Evolutionary conservation across 2,888 invertebrate genomes (phyloP).

Genomic region (Silvanus unidentatus): DNA sequence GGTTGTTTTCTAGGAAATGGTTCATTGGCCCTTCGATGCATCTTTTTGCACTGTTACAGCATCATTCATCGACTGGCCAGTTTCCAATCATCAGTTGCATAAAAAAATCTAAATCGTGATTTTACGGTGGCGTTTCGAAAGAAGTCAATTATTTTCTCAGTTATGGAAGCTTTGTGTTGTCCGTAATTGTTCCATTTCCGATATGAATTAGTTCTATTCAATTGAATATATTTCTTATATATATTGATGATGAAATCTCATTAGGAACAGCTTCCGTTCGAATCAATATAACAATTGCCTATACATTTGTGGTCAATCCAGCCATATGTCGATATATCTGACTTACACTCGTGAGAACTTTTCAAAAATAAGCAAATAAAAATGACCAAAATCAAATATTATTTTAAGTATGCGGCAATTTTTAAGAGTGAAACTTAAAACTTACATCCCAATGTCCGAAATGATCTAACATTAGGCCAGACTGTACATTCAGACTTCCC

Average conservation of each 20-base stretch:
- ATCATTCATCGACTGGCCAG: constrained; percentile 3
- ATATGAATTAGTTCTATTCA: constrained; percentile 13
- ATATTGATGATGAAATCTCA: too few relatives aligned
- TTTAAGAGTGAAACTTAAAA: neutral
- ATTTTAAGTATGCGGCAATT: too few relatives aligned
- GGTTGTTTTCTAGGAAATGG: constrained; percentile 23
- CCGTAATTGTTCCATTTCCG: constrained; percentile 9
- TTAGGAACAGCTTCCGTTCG: constrained; percentile 10
- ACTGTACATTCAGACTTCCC: constrained; percentile 39
- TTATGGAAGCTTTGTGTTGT: constrained; percentile 5
- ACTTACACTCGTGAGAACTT: too few relatives aligned
- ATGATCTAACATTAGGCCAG: constrained; percentile 40
- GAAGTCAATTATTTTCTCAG: constrained; percentile 13
- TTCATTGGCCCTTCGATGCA: constrained; percentile 22
- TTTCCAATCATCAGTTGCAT: too few relatives aligned
- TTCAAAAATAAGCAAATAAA: too few relatives aligned
- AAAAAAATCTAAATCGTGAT: constrained; percentile 9
- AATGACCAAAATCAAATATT: too few relatives aligned
- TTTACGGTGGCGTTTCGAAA: constrained; percentile 18
- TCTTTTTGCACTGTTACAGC: constrained; percentile 12
- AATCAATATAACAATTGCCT: too few relatives aligned
- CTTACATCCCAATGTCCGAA: constrained; percentile 24
- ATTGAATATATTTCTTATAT: too few relatives aligned
- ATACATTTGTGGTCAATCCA: too few relatives aligned
- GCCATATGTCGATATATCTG: too few relatives aligned